phyloP scores from a whole-genome alignment of 2,113 vertebrate genomes.

The Prinia subflava region DNA sequence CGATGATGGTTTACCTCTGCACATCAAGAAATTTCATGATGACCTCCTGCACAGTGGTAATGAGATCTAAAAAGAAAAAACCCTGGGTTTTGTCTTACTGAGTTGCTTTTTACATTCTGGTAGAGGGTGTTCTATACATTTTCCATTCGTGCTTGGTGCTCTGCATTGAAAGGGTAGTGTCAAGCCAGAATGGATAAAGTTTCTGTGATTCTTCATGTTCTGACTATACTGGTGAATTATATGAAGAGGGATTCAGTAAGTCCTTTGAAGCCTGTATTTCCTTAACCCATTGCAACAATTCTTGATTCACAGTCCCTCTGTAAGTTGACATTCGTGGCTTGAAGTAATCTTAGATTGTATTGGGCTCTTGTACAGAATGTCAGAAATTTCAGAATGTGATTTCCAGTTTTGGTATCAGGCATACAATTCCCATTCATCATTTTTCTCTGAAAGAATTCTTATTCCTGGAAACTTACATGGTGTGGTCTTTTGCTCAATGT shows the following conservation, averaged over 20 bases:
- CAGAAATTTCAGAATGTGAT: background rate
- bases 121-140: background rate
- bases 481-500: background rate
- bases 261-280: background rate
- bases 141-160: background rate
- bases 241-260: background rate
- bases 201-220: background rate
- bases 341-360: background rate
- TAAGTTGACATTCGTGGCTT: background rate
- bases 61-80: background rate
- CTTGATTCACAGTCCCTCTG: background rate
- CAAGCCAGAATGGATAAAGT: background rate
- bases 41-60: background rate
- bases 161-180: background rate
- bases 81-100: accelerated
- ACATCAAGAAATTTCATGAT: background rate
- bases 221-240: background rate
- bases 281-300: background rate
- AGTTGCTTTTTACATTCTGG: background rate
- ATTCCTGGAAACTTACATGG: background rate
- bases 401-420: background rate
- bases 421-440: background rate
- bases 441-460: background rate
- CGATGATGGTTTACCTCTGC: background rate
- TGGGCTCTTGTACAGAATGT: background rate